A percentile compares a stretch with the other conserved stretches of the same genome.
These are phyloP conservation scores for Podilymbus podiceps DNA, from an alignment of 2,113 vertebrate species.

Conservation along the genomic window DNA sequence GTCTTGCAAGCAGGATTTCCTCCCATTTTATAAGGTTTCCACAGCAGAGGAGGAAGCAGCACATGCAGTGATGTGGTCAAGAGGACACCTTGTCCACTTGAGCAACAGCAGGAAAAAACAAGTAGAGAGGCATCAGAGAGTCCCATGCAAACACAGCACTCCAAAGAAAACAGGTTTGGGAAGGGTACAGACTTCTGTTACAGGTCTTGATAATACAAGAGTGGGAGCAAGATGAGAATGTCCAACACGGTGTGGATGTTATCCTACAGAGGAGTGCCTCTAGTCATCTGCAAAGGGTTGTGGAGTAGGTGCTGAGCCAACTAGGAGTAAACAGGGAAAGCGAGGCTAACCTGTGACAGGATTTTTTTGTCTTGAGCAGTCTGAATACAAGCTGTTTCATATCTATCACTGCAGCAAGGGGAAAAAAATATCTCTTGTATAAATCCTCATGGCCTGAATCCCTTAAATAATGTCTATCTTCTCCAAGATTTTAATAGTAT, in stretches of 20 bases:
- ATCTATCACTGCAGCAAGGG: not conserved
- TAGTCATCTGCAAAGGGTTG: not conserved
- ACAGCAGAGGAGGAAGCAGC: not conserved
- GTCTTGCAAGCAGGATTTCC: not conserved
- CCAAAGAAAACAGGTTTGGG: not conserved
- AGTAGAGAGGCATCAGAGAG: not conserved
- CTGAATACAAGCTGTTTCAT: not conserved
- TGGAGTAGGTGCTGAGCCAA: not conserved
- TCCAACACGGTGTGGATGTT: accelerated
- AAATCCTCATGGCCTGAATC: not conserved
- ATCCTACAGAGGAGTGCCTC: not conserved
- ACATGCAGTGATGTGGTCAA: not conserved
- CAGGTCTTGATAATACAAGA: not conserved
- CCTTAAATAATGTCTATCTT: not conserved
- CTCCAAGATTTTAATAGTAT: not conserved
- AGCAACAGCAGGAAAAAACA: not conserved
- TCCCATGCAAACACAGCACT: not conserved
- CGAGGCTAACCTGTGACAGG: not conserved
- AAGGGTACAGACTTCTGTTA: not conserved
- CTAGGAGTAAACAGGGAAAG: not conserved
- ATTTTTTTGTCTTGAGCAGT: not conserved
- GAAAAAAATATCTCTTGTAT: not conserved
- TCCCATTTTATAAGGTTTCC: not conserved
- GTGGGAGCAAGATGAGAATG: not conserved
- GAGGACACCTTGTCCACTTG: not conserved